A percentile compares a stretch with the other conserved stretches of the same genome.
Evolutionary conservation across 2,888 invertebrate genomes (phyloP).

Genomic region (Cloeon dipterum): DNA sequence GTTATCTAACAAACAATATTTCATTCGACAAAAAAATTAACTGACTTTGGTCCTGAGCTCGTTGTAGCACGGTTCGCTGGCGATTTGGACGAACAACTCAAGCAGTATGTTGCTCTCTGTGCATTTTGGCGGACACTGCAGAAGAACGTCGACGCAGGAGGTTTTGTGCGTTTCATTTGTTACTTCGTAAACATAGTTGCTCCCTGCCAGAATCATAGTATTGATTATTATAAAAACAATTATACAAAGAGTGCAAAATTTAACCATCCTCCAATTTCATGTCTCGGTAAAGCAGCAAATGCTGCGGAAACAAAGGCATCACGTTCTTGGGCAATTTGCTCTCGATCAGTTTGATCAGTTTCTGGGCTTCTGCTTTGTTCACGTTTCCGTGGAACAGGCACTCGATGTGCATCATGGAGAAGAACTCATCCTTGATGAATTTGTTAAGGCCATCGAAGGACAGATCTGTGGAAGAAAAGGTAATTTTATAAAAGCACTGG

Average conservation of each 20-base stretch:
- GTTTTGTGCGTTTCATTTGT: conserved; percentile 69
- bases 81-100: conserved; percentile 68
- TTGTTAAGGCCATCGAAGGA: conserved; percentile 52
- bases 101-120: conserved; percentile 52
- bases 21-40: too few species aligned
- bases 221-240: conserved; percentile 3
- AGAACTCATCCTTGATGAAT: conserved; percentile 56
- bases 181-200: conserved; percentile 48
- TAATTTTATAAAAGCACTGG: too few species aligned
- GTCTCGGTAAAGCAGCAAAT: conserved; percentile 59
- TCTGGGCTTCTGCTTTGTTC: conserved; percentile 40
- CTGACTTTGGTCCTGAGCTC: conserved; percentile 66
- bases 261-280: conserved; percentile 63
- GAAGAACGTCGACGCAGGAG: conserved; percentile 68
- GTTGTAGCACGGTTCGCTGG: conserved; percentile 81
- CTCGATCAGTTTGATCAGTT: conserved; percentile 47
- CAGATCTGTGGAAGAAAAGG: conserved; percentile 37
- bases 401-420: conserved; percentile 70
- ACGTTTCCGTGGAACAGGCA: conserved; percentile 77
- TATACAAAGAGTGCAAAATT: conserved; percentile 1
- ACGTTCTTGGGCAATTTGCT: conserved; percentile 27
- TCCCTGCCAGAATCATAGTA: conserved; percentile 31
- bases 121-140: conserved; percentile 61
- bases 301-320: conserved; percentile 60
- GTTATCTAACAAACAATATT: too few species aligned